phyloP scores from a whole-genome alignment of 1,140 invertebrate species.

The Bombyx mandarina region DNA sequence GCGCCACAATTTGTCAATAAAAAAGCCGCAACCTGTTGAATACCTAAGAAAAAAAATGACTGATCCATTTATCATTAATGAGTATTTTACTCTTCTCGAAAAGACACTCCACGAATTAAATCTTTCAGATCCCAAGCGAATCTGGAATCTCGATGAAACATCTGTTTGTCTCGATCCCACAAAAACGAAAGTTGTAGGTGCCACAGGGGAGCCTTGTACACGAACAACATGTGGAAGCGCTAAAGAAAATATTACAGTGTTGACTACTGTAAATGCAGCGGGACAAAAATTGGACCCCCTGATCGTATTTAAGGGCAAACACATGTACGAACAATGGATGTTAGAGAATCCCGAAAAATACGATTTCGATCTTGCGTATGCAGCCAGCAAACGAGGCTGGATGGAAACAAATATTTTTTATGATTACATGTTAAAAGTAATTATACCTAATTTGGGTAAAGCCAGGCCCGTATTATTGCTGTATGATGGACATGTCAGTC shows the following conservation, averaged over 20 bases:
- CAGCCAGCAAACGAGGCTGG: constrained; percentile 16
- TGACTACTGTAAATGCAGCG: constrained; percentile 32
- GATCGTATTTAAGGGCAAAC: constrained; percentile 27
- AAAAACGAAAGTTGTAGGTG: constrained; percentile 33
- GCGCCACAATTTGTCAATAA: constrained; percentile 35
- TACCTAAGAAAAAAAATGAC: constrained; percentile 30
- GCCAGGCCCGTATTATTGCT: constrained; percentile 22
- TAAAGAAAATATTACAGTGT: constrained; percentile 44
- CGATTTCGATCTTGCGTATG: constrained; percentile 18
- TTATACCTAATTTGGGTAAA: constrained; percentile 15
- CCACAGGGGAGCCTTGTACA: constrained; percentile 17
- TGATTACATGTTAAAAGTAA: constrained; percentile 13
- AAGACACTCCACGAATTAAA: constrained; percentile 20
- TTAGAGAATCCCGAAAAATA: constrained; percentile 1
- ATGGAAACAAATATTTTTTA: constrained; percentile 12
- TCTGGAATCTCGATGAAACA: constrained; percentile 40
- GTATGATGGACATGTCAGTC: constrained; percentile 26
- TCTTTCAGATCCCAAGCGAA: constrained; percentile 18
- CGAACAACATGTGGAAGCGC: constrained; percentile 30
- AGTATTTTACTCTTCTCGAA: constrained; percentile 28
- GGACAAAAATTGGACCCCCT: constrained; percentile 41
- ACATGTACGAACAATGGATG: constrained; percentile 21
- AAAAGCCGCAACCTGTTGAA: constrained; percentile 48
- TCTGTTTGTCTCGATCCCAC: constrained; percentile 28
- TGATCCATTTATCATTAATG: constrained; percentile 26